These are phyloP conservation scores for Botia almorhae DNA, from an alignment of 2,797 vertebrate species.

Conservation along the genomic window DNA sequence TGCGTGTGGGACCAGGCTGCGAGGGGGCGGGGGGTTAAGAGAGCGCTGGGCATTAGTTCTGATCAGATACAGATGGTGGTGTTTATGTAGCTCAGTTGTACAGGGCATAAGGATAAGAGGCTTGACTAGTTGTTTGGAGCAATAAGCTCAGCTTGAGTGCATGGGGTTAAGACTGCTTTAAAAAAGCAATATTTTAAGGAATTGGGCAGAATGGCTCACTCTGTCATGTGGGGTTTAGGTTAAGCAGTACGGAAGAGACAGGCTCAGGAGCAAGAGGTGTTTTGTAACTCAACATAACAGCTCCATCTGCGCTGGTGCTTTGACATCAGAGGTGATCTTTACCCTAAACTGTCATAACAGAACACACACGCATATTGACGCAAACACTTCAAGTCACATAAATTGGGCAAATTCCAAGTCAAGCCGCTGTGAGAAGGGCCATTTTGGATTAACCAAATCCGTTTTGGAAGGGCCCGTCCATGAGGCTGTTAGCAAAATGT, in stretches of 20 bases:
- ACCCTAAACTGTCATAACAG: conserved; percentile 14
- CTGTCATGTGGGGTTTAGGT: conserved; percentile 11
- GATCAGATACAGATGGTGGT: conserved; percentile 64
- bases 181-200: conserved; percentile 45
- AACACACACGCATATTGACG: conserved; percentile 32
- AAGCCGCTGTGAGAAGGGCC: not conserved
- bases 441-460: not conserved
- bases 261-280: conserved; percentile 22
- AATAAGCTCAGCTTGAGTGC: conserved; percentile 47
- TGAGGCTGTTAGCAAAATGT: too few species aligned
- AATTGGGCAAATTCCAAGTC: not conserved
- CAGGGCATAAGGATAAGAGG: conserved; percentile 51
- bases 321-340: conserved; percentile 42
- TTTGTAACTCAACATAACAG: conserved; percentile 47
- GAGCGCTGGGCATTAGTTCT: conserved; percentile 53
- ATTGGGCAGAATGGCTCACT: conserved; percentile 28
- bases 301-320: conserved; percentile 30
- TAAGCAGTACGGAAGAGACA: conserved; percentile 28
- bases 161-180: conserved; percentile 40
- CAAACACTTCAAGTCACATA: conserved; percentile 39
- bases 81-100: conserved; percentile 58
- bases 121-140: conserved; percentile 53
- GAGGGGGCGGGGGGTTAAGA: conserved; percentile 13
- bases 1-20: conserved; percentile 43
- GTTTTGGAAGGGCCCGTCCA: not conserved